Base-by-base conservation (phyloP, 2,797 vertebrate species). In the Amblyraja radiata region DNA sequence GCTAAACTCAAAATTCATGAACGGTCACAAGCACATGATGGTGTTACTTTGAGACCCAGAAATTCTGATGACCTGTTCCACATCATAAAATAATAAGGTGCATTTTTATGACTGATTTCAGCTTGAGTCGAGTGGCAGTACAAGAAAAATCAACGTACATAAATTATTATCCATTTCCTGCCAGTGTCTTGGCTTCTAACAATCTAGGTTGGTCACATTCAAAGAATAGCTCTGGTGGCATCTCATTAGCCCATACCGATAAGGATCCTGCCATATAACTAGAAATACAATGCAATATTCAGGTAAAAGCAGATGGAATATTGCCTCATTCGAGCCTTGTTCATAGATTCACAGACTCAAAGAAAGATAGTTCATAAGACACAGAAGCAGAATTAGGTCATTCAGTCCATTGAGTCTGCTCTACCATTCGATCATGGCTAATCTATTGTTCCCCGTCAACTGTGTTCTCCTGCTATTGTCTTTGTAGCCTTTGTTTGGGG, bases 1-100 rank as follows among this genome's bases (percentile, higher is more conserved):
- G 23, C 74, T 74, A 93, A 93, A 93, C 23, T 71, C 61, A 73
- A 86, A 86, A 84, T 93, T 16, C 63, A 93, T 68, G 39, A 23
- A 84, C 79, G 58, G 39, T 65, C 80, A 65, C 36, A 25, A 93
- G 71, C 39, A 76, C 68, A 74, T 39, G 71, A 58, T 71, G 28
- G 90, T 76, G 90, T 46, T 76, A 54, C 90, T 58, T 39, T 91
- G 65, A 46, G 36, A 91, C 36, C 23, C 36, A 73, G 21, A 46
- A 46, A 18, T 74, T 90, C 71, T 54, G 39, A 92, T 71, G 76
- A n/a, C 23, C 46, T 58, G 39, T 76, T 58, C 46, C 71, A 28
- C 58, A 74, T 58, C 68, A 36, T 21, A 92, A 54, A 25, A 46
- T 28, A 58, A 92, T 65, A 18, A 21, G 84, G 63, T 18, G 32